A percentile compares a stretch with the other conserved stretches of the same genome.
Conservation (phyloP, 1,140 invertebrate genomes). For the Drosophila murphyi region DNA sequence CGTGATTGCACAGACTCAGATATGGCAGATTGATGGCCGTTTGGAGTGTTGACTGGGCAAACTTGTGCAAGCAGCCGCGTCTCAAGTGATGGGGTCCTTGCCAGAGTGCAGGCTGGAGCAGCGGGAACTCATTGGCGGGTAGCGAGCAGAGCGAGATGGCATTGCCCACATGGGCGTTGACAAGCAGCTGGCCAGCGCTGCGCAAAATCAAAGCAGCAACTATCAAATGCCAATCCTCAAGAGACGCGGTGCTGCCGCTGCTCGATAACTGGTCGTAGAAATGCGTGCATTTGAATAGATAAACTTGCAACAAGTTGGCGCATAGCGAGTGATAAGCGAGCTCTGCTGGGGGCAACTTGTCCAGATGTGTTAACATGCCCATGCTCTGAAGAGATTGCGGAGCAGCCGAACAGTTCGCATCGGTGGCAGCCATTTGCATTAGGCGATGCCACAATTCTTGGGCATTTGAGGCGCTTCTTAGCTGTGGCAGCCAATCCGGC, state of each 20-base stretch:
- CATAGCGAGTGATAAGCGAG: constrained; percentile 56
- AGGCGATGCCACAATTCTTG: constrained; percentile 47
- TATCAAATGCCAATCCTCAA: constrained; percentile 56
- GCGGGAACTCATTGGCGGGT: constrained; percentile 30
- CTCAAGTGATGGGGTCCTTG: constrained; percentile 40
- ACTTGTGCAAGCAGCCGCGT: constrained; percentile 56
- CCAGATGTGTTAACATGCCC: constrained; percentile 60
- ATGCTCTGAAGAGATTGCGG: constrained; percentile 48
- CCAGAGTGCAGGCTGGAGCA: constrained; percentile 61
- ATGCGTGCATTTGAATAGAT: constrained; percentile 52
- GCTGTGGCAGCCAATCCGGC: constrained; percentile 28
- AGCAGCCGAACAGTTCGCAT: not conserved
- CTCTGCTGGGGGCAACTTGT: constrained; percentile 35
- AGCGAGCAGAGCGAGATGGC: constrained; percentile 35
- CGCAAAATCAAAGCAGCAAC: constrained; percentile 61
- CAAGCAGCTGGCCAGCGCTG: constrained; percentile 57
- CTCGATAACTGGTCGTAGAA: constrained; percentile 47
- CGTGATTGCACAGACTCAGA: constrained; percentile 71
- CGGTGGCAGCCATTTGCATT: constrained; percentile 1
- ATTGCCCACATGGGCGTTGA: constrained; percentile 64
- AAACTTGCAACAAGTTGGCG: constrained; percentile 63
- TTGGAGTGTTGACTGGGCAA: constrained; percentile 26
- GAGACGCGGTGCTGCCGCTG: not conserved
- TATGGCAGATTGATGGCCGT: constrained; percentile 72
- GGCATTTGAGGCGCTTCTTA: constrained; percentile 4